These are phyloP conservation scores for Psittacula derbiana DNA, from an alignment of 2,797 vertebrate species.

Conservation along the genomic window DNA sequence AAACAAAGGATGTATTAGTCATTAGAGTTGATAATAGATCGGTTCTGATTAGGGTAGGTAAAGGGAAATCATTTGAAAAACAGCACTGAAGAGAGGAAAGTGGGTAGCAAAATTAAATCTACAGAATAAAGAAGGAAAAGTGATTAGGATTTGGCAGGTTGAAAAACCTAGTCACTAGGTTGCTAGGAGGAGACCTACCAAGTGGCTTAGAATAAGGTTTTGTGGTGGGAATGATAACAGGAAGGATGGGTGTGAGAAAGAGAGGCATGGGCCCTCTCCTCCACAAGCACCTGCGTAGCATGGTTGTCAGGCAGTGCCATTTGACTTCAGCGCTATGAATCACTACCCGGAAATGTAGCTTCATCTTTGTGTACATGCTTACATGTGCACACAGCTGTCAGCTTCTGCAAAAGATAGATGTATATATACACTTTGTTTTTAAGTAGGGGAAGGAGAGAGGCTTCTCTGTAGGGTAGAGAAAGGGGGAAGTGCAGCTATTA, in stretches of 20 bases:
- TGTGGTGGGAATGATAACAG: background rate
- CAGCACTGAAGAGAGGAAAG: background rate
- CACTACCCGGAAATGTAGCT: background rate
- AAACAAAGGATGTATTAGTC: background rate
- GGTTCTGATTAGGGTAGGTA: background rate
- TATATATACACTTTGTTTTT: accelerated
- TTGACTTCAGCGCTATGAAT: background rate
- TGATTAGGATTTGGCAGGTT: background rate
- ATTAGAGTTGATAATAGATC: background rate
- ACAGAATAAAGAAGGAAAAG: background rate
- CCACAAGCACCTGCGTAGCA: background rate
- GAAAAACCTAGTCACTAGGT: background rate
- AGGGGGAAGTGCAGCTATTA: background rate
- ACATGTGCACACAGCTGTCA: background rate
- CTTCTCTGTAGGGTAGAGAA: background rate
- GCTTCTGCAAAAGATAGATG: background rate
- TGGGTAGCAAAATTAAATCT: background rate
- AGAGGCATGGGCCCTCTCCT: background rate
- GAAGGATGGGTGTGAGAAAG: background rate
- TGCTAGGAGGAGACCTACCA: background rate
- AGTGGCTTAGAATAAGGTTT: background rate
- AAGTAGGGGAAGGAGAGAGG: background rate
- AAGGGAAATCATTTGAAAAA: background rate
- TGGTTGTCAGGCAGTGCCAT: background rate
- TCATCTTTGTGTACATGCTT: background rate